Evolutionary conservation across 1,140 invertebrate species (phyloP).

Genomic region (Augochlora pura): DNA sequence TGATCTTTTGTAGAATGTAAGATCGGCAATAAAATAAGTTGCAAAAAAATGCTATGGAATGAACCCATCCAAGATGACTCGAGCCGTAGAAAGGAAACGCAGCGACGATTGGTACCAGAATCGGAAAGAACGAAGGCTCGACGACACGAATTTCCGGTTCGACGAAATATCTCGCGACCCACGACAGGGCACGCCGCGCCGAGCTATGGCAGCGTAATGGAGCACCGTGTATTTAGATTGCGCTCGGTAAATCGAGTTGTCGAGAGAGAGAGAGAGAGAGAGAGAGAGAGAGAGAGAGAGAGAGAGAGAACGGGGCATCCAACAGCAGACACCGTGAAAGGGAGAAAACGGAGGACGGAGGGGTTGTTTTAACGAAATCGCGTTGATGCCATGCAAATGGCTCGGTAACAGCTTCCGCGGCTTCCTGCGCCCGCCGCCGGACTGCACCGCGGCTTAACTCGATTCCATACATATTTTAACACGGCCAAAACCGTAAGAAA

Average conservation of each 20-base stretch:
- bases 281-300: neutral
- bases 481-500: conserved; percentile 78
- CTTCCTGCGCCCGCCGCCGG: conserved; percentile 64
- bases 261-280: neutral
- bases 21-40: too few relatives aligned
- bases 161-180: conserved; percentile 51
- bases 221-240: conserved; percentile 65
- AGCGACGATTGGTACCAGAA: neutral
- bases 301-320: neutral
- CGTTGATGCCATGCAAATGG: conserved; percentile 78
- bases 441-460: conserved; percentile 76
- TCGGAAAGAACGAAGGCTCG: neutral
- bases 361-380: conserved; percentile 72
- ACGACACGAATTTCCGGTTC: conserved; percentile 43
- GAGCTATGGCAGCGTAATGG: conserved; percentile 35
- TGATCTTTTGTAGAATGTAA: too few relatives aligned
- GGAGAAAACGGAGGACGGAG: conserved; percentile 49
- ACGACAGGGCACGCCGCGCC: conserved; percentile 28
- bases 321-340: conserved; percentile 46
- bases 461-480: conserved; percentile 81
- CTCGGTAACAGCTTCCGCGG: conserved; percentile 79
- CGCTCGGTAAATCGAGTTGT: conserved; percentile 63
- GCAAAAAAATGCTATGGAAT: too few relatives aligned
- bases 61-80: too few relatives aligned
- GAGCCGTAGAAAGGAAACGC: neutral